phyloP scores from a whole-genome alignment of 2,113 vertebrate genomes.

The Scophthalmus maximus region DNA sequence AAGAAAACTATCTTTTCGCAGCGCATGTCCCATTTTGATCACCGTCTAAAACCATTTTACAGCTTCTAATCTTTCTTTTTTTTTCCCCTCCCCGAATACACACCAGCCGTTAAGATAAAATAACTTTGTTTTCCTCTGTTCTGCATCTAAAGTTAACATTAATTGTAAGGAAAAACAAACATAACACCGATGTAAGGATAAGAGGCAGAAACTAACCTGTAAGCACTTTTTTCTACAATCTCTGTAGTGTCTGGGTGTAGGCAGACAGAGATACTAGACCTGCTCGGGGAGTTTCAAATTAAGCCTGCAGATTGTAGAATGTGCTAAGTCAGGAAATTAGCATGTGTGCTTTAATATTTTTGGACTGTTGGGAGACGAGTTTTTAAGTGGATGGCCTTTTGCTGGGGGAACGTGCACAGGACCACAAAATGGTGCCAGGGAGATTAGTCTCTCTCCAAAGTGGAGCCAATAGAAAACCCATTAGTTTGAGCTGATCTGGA shows the following conservation, averaged over 20 bases:
- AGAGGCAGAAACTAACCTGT: conserved; percentile 48
- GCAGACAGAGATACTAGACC: conserved; percentile 59
- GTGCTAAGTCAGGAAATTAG: conserved; percentile 75
- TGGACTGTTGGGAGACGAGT: conserved; percentile 67
- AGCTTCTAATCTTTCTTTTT: too few species aligned
- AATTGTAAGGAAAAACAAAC: conserved; percentile 42
- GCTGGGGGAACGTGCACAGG: conserved; percentile 56
- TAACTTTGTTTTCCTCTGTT: background rate
- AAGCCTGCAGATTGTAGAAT: conserved; percentile 73
- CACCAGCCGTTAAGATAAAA: background rate
- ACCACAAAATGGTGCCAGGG: conserved; percentile 65
- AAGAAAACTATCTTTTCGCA: too few species aligned
- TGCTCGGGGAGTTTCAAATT: conserved; percentile 75
- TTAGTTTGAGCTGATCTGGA: conserved; percentile 82
- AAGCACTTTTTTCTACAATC: conserved; percentile 67
- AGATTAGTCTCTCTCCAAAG: conserved; percentile 66
- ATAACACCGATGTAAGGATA: conserved; percentile 49
- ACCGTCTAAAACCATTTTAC: too few species aligned
- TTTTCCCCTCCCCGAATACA: too few species aligned
- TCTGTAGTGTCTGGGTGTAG: conserved; percentile 67
- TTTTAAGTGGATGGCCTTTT: conserved; percentile 74
- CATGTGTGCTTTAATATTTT: conserved; percentile 77
- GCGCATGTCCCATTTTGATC: too few species aligned
- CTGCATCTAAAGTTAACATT: conserved; percentile 43
- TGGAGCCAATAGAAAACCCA: conserved; percentile 79